phyloP scores from a whole-genome alignment of 2,888 invertebrate genomes.

The Pogonocherus hispidulus region DNA sequence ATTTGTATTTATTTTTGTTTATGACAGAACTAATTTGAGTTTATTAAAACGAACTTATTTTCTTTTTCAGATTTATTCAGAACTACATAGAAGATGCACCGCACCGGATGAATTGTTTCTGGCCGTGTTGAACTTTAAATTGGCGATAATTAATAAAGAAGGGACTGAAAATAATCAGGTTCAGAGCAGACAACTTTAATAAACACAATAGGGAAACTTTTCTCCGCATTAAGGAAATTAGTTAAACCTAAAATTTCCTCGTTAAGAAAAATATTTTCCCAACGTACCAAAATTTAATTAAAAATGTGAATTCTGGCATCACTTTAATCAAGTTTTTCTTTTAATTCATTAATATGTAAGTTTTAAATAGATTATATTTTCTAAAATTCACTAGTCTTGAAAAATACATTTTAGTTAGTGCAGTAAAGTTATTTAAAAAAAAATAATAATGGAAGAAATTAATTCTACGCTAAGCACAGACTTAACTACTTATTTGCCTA shows the following conservation, averaged over 20 bases:
- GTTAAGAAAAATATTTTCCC: neutral
- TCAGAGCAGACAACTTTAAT: neutral
- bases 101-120: neutral
- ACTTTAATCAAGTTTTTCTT: neutral
- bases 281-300: neutral
- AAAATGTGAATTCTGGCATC: neutral
- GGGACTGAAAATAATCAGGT: slow-evolving; percentile 9
- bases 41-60: too few species aligned
- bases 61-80: too few species aligned
- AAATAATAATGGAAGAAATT: slow-evolving; percentile 11
- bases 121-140: neutral
- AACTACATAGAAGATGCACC: neutral
- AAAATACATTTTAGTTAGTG: neutral
- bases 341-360: neutral
- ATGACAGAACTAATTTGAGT: too few species aligned
- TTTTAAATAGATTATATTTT: neutral
- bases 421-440: neutral
- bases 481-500: slow-evolving; percentile 5
- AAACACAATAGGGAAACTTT: slow-evolving; percentile 8
- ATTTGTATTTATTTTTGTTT: too few species aligned
- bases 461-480: slow-evolving; percentile 8
- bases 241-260: neutral
- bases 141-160: slow-evolving; percentile 8
- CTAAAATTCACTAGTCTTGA: too few species aligned
- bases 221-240: neutral